A percentile compares a stretch with the other conserved stretches of the same genome.
Conservation (phyloP, 2,888 invertebrate species). For the Synergus itoensis region DNA sequence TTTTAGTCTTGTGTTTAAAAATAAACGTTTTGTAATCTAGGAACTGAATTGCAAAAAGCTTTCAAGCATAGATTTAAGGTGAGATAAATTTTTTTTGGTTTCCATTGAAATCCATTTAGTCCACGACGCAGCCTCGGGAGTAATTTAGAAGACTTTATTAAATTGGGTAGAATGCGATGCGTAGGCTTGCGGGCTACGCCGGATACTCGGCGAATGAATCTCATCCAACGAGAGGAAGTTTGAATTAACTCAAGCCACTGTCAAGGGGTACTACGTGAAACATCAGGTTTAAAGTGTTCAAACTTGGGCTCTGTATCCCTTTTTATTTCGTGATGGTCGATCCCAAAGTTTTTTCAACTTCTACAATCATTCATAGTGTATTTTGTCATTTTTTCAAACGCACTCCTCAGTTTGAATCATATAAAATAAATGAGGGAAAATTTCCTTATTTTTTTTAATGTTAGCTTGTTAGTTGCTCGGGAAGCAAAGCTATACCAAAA, state of each 20-base stretch:
- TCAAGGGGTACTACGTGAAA: slow-evolving; percentile 49
- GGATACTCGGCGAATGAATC: slow-evolving; percentile 77
- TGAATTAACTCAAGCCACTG: slow-evolving; percentile 70
- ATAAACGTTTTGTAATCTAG: background rate
- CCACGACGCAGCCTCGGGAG: slow-evolving; percentile 59
- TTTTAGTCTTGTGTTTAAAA: background rate
- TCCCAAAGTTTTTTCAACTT: background rate
- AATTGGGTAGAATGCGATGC: slow-evolving; percentile 76
- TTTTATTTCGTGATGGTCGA: slow-evolving; percentile 14
- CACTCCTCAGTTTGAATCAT: no score
- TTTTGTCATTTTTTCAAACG: background rate
- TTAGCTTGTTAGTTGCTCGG: background rate
- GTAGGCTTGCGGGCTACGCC: slow-evolving; percentile 66
- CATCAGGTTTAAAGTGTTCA: background rate
- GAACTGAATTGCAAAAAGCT: background rate
- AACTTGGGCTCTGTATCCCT: slow-evolving; percentile 14
- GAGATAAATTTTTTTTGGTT: slow-evolving; percentile 27
- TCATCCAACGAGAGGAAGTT: slow-evolving; percentile 76
- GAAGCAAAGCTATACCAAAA: background rate
- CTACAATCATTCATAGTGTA: background rate
- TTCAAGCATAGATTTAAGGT: background rate
- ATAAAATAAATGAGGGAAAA: no score
- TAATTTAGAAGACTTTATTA: slow-evolving; percentile 74
- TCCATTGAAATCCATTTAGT: slow-evolving; percentile 53
- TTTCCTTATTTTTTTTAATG: no score